Evolutionary conservation across 2,888 invertebrate species (phyloP).

Genomic region (Ophraella communa): DNA sequence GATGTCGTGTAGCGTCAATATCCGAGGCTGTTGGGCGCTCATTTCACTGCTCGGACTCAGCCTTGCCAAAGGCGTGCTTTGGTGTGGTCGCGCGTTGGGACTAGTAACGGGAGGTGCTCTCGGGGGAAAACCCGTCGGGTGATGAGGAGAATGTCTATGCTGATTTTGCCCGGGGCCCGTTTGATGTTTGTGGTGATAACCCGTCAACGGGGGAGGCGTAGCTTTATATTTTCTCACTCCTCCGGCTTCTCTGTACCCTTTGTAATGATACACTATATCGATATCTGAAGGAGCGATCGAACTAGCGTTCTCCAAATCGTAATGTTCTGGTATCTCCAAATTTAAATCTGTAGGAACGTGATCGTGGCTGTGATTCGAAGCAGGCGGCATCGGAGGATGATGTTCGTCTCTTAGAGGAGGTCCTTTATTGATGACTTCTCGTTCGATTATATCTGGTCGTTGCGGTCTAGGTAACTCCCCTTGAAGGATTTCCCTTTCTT

Average conservation of each 20-base stretch:
- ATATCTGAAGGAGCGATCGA: constrained; percentile 98
- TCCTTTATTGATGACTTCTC: constrained; percentile 85
- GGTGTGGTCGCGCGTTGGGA: constrained; percentile 74
- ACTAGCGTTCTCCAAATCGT: constrained; percentile 96
- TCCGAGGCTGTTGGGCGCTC: constrained; percentile 89
- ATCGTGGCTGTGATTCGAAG: constrained; percentile 75
- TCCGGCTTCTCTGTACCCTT: constrained; percentile 83
- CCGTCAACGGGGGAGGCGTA: constrained; percentile 80
- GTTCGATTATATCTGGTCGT: constrained; percentile 91
- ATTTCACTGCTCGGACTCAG: constrained; percentile 91
- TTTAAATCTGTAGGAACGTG: constrained; percentile 74
- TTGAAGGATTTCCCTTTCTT: constrained; percentile 70
- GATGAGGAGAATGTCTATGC: constrained; percentile 81
- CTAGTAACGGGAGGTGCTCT: constrained; percentile 66
- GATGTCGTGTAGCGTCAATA: constrained; percentile 91
- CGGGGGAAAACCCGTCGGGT: constrained; percentile 77
- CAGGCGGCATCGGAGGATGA: constrained; percentile 80
- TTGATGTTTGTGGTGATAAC: constrained; percentile 80
- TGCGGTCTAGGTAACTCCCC: constrained; percentile 80
- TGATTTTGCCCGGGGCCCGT: constrained; percentile 69
- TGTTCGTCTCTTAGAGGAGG: constrained; percentile 80
- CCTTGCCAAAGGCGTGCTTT: constrained; percentile 89
- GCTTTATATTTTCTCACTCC: constrained; percentile 88
- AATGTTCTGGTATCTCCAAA: constrained; percentile 87
- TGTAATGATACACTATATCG: constrained; percentile 95